Base-by-base conservation (phyloP, 2,888 invertebrate species). In the Lasioglossum morio region DNA sequence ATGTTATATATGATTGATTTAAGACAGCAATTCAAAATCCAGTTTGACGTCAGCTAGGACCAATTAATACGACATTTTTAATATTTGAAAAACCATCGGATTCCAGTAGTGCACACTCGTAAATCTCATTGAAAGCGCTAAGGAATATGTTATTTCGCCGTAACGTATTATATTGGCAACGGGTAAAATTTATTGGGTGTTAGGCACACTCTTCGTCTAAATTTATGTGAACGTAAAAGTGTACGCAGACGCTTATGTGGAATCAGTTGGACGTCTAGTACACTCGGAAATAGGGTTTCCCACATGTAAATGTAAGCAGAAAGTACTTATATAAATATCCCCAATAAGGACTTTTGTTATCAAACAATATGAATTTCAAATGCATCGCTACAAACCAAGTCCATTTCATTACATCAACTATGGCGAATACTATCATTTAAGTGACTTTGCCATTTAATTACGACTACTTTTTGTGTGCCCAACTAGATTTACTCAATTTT, bases 81-180 rank as follows among this genome's bases (percentile, higher is more conserved):
- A 63, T 30, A 30, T 63, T 16, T 3, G 8, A n/a, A 12, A 10
- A 57, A 57, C 57, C 10, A 8, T 23, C 53, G 8, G 8, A 23
- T n/a, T n/a, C 3, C n/a, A n/a, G n/a, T 57, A 10, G 57, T 10
- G 57, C 10, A 10, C n/a, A 12, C 37, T 57, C 57, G 57, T 57
- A 57, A 57, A 57, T 57, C 63, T 30, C 16, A 30, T 30, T 63
- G 63, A 19, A 63, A 7, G 30, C 16, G 30, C 16, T 27, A 30
- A 63, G 63, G 63, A 30, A 63, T 63, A 30, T 30, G 30, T 63
- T 63, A 63, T 63, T 63, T 27, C 63, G 30, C n/a, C 63, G 63
- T 63, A 63, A 63, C 30, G 7, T 63, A 63, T 30, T 63, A 63
- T 63, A 63, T 63, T 16, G 63, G 30, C 63, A 63, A 63, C 16